Percentiles rank a stretch among this genome's conserved stretches.
phyloP scores from a whole-genome alignment of 2,113 vertebrate species.

The Alosa alosa region DNA sequence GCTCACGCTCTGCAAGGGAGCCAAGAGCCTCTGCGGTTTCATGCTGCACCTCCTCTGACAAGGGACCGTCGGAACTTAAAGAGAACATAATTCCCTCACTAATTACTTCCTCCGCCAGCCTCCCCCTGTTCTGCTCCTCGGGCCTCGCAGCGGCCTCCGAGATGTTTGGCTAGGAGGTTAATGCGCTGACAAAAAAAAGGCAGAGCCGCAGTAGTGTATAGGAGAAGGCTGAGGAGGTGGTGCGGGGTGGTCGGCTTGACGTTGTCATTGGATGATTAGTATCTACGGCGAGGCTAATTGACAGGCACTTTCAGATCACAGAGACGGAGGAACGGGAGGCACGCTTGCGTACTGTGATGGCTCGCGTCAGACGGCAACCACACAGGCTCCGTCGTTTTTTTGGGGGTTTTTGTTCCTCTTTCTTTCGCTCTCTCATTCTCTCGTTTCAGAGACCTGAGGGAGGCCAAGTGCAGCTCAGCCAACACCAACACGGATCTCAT shows the following conservation, averaged over 20 bases:
- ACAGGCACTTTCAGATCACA: neutral
- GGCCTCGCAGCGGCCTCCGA: constrained; percentile 5
- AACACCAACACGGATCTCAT: neutral
- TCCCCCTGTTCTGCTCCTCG: neutral
- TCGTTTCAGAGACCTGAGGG: neutral
- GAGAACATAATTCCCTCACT: constrained; percentile 34
- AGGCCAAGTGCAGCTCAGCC: neutral
- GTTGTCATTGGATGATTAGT: constrained; percentile 7
- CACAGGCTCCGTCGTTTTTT: neutral
- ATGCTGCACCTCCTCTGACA: constrained; percentile 33
- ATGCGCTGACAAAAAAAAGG: neutral
- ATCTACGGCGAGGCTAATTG: neutral
- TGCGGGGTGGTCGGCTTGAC: neutral
- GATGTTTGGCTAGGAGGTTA: neutral
- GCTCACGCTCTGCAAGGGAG: constrained; percentile 7
- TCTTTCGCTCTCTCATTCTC: neutral
- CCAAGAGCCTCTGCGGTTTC: constrained; percentile 38
- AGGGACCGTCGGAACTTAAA: constrained; percentile 29
- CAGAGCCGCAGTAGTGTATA: neutral
- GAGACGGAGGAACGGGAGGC: neutral
- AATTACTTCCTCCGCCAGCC: constrained; percentile 29
- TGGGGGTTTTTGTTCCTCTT: neutral
- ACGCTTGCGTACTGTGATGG: neutral
- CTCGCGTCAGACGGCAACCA: neutral
- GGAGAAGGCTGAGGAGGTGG: neutral